These are phyloP conservation scores for Trissoscelio sp. DNA, from an alignment of 2,888 invertebrate species.

Conservation along the genomic window DNA sequence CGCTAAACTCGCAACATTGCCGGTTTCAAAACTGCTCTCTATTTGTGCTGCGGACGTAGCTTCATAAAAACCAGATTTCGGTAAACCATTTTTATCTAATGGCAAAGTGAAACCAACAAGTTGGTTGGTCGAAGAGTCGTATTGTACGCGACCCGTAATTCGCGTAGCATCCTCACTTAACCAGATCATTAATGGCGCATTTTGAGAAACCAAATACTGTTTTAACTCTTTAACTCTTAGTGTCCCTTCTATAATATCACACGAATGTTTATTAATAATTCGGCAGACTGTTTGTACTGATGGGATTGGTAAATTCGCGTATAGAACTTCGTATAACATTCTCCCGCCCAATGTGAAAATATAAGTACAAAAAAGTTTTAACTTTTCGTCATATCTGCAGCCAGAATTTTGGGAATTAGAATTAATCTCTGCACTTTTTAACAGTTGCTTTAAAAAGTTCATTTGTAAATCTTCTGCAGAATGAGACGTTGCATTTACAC, in stretches of 20 bases:
- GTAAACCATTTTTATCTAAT: slow-evolving; percentile 15
- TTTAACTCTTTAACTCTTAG: slow-evolving; percentile 67
- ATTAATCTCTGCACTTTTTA: slow-evolving; percentile 23
- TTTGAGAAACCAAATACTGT: slow-evolving; percentile 56
- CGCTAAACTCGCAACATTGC: too few relatives aligned
- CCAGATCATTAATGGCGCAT: slow-evolving; percentile 65
- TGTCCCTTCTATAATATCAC: slow-evolving; percentile 65
- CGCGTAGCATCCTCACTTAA: slow-evolving; percentile 72
- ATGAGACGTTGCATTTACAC: slow-evolving; percentile 1
- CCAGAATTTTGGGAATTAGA: background rate
- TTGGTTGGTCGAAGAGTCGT: slow-evolving; percentile 67
- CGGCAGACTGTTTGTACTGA: background rate
- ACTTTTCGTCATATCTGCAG: slow-evolving; percentile 5
- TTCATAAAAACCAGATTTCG: background rate
- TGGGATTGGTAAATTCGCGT: slow-evolving; percentile 61
- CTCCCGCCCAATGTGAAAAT: slow-evolving; percentile 58
- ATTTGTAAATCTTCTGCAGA: background rate
- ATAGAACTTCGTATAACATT: slow-evolving; percentile 69
- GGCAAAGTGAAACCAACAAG: slow-evolving; percentile 68
- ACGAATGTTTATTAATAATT: background rate
- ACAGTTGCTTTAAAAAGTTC: slow-evolving; percentile 1
- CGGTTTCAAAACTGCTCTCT: too few relatives aligned
- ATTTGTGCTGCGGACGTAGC: slow-evolving; percentile 33
- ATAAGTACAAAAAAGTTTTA: slow-evolving; percentile 18
- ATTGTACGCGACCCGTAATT: slow-evolving; percentile 66